These are phyloP conservation scores for Chymomyza caudatula DNA, from an alignment of 2,888 invertebrate genomes.

Conservation along the genomic window DNA sequence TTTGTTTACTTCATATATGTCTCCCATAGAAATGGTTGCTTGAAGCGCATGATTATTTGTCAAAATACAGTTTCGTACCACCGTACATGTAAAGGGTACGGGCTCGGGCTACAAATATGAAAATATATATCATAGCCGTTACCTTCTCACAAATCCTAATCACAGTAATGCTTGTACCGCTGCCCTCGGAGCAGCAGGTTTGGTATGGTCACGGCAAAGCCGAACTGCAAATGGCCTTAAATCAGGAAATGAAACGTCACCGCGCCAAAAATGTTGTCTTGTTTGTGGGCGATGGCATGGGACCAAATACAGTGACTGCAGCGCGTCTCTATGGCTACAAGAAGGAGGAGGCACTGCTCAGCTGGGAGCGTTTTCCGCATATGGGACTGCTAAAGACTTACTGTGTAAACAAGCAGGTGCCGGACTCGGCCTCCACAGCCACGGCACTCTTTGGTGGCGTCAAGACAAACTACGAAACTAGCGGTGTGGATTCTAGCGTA, in stretches of 20 bases:
- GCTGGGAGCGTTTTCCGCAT: slow-evolving; percentile 90
- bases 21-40: too few relatives aligned
- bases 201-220: slow-evolving; percentile 79
- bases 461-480: slow-evolving; percentile 88
- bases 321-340: slow-evolving; percentile 88
- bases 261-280: slow-evolving; percentile 90
- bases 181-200: slow-evolving; percentile 71
- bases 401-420: slow-evolving; percentile 90
- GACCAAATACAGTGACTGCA: slow-evolving; percentile 89
- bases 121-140: slow-evolving; percentile 70
- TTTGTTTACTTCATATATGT: too few relatives aligned
- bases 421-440: slow-evolving; percentile 93
- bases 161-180: slow-evolving; percentile 59
- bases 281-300: slow-evolving; percentile 95
- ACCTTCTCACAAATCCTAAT: slow-evolving; percentile 68
- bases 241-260: slow-evolving; percentile 80
- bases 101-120: too few relatives aligned
- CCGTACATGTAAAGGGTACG: too few relatives aligned
- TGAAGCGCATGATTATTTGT: too few relatives aligned
- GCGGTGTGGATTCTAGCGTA: slow-evolving; percentile 87
- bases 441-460: slow-evolving; percentile 92
- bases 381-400: slow-evolving; percentile 93
- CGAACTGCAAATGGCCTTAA: slow-evolving; percentile 81
- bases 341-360: slow-evolving; percentile 85
- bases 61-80: too few relatives aligned